Percentiles rank a stretch among this genome's conserved stretches.
phyloP scores from a whole-genome alignment of 1,140 invertebrate species.

The Lepidurus couesii region DNA sequence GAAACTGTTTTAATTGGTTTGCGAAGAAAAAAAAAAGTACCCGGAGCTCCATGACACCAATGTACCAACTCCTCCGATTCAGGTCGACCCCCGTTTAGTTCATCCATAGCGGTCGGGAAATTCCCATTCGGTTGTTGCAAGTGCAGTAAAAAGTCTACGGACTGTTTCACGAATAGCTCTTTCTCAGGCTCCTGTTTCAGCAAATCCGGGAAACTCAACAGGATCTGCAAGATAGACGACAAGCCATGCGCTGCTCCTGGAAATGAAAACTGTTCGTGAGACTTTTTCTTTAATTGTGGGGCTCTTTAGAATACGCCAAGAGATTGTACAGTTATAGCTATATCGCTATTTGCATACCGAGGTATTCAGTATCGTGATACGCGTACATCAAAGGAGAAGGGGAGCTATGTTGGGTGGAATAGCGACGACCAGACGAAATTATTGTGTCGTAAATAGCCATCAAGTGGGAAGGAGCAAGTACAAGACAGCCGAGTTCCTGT shows the following conservation, averaged over 20 bases:
- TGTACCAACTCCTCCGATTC: constrained; percentile 64
- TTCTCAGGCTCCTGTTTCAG: constrained; percentile 50
- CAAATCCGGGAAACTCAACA: constrained; percentile 60
- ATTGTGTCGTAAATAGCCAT: constrained; percentile 59
- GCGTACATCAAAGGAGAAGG: constrained; percentile 73
- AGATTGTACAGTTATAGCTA: constrained; percentile 25
- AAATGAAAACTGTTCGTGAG: constrained; percentile 25
- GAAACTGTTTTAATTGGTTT: constrained; percentile 14
- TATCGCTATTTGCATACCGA: constrained; percentile 47
- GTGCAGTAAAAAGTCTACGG: constrained; percentile 55
- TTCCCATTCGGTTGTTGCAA: constrained; percentile 64
- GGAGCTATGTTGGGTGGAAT: constrained; percentile 54
- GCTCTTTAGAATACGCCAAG: no score
- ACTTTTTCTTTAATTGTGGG: neutral
- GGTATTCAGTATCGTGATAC: constrained; percentile 77
- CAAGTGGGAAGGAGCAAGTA: constrained; percentile 41
- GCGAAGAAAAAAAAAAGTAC: constrained; percentile 39
- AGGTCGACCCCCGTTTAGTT: constrained; percentile 48
- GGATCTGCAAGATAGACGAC: constrained; percentile 54
- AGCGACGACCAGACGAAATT: constrained; percentile 61
- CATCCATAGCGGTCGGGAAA: constrained; percentile 70
- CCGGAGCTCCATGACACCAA: constrained; percentile 82
- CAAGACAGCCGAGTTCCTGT: constrained; percentile 50
- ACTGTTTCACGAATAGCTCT: constrained; percentile 51
- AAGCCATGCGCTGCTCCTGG: constrained; percentile 72